A percentile compares a stretch with the other conserved stretches of the same genome.
These are phyloP conservation scores for Tenthredo livida DNA, from an alignment of 2,888 invertebrate species.

Conservation along the genomic window DNA sequence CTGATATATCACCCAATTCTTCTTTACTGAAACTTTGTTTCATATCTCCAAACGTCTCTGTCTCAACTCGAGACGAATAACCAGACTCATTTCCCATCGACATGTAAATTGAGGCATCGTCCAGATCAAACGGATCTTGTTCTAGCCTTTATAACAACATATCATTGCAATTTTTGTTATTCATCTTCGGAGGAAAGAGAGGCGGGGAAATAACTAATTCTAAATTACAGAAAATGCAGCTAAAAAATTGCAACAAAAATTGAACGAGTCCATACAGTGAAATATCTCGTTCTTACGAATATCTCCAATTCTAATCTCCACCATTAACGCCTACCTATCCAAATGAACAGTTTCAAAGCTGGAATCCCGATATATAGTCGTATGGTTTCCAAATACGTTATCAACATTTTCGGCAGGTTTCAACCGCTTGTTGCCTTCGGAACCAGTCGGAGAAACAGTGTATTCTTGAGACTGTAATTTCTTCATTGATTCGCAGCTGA, in stretches of 20 bases:
- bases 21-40: constrained; percentile 68
- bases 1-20: constrained; percentile 67
- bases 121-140: constrained; percentile 64
- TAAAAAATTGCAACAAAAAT: neutral
- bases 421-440: constrained; percentile 61
- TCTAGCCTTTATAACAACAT: constrained; percentile 61
- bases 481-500: constrained; percentile 72
- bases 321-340: constrained; percentile 69
- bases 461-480: constrained; percentile 73
- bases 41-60: constrained; percentile 66
- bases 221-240: neutral
- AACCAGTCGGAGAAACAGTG: constrained; percentile 68
- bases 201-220: neutral
- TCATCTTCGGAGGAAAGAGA: neutral
- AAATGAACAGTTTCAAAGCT: constrained; percentile 64
- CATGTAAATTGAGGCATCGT: constrained; percentile 65
- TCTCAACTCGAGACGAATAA: constrained; percentile 70
- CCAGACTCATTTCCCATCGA: constrained; percentile 70
- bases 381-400: constrained; percentile 60
- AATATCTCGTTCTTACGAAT: neutral
- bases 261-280: neutral
- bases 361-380: constrained; percentile 63
- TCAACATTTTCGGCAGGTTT: constrained; percentile 59
- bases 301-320: neutral
- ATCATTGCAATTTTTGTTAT: neutral